Percentiles rank a stretch among this genome's conserved stretches.
phyloP scores from a whole-genome alignment of 2,797 vertebrate genomes.

The Paedocypris micromegethes region DNA sequence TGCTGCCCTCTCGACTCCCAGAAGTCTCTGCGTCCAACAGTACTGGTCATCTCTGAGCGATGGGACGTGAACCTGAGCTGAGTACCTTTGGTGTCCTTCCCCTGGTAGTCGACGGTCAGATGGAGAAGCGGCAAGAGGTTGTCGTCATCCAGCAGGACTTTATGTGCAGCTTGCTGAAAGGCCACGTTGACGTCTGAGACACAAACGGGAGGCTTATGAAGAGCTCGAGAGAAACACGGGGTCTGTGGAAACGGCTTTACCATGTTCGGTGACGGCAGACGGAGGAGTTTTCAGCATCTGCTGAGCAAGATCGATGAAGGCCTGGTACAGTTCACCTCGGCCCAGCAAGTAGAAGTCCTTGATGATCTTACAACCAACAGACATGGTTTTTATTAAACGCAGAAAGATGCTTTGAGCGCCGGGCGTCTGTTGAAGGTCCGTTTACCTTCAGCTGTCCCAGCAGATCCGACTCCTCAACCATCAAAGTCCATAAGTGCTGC shows the following conservation, averaged over 20 bases:
- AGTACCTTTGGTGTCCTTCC: constrained; percentile 90
- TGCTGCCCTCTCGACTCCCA: constrained; percentile 77
- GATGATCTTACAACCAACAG: constrained; percentile 76
- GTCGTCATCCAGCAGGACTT: constrained; percentile 93
- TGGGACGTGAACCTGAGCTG: background rate
- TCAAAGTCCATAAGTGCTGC: constrained; percentile 96
- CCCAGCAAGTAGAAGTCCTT: constrained; percentile 97
- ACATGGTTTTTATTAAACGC: background rate
- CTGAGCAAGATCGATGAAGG: constrained; percentile 93
- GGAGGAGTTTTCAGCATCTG: constrained; percentile 96
- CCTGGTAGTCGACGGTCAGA: constrained; percentile 90
- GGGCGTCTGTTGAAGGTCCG: too few species aligned
- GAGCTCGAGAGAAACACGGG: too few species aligned
- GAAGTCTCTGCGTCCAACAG: constrained; percentile 66
- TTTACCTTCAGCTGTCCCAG: constrained; percentile 92
- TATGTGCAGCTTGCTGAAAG: constrained; percentile 95
- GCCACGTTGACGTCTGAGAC: constrained; percentile 90
- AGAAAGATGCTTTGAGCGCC: too few species aligned
- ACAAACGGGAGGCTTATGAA: background rate
- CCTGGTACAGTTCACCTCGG: constrained; percentile 95
- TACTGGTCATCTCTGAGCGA: too few species aligned
- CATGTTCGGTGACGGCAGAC: constrained; percentile 92
- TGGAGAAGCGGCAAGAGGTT: constrained; percentile 93
- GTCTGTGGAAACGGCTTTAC: constrained; percentile 54
- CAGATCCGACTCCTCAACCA: constrained; percentile 95